Conservation (phyloP, 2,888 invertebrate genomes). For the Drosophila meridiana region DNA sequence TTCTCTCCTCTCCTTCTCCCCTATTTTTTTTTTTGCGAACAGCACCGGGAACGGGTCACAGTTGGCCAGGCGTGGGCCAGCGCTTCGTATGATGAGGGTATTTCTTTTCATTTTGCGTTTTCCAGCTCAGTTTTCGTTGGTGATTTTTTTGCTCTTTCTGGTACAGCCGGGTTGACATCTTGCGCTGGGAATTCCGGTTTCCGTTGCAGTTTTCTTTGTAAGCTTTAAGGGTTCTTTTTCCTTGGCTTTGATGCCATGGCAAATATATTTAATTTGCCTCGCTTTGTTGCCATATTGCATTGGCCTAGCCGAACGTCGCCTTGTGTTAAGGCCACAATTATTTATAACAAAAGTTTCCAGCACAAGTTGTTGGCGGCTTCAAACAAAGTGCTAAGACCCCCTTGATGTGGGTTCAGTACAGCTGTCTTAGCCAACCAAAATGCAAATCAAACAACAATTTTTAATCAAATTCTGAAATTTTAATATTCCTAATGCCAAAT, state of each 20-base stretch:
- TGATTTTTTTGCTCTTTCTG: constrained; percentile 44
- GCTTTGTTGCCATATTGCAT: constrained; percentile 57
- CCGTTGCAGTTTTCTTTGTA: constrained; percentile 77
- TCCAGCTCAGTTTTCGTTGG: constrained; percentile 17
- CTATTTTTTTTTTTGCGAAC: constrained; percentile 5
- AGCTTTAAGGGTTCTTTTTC: constrained; percentile 49
- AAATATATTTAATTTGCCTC: constrained; percentile 37
- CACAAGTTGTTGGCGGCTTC: constrained; percentile 9
- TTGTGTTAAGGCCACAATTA: constrained; percentile 37
- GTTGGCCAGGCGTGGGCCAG: constrained; percentile 56
- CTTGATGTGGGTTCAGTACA: constrained; percentile 32
- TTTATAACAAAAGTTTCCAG: constrained; percentile 48
- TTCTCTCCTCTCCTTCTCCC: not conserved
- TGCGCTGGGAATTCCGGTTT: constrained; percentile 78
- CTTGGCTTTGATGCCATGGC: constrained; percentile 50
- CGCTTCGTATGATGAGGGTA: constrained; percentile 70
- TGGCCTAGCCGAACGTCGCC: constrained; percentile 23
- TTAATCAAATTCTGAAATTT: constrained; percentile 9
- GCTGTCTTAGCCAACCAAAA: not conserved
- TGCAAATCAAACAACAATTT: constrained; percentile 2
- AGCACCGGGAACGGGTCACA: constrained; percentile 62
- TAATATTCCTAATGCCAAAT: constrained; percentile 9
- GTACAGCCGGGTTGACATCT: constrained; percentile 70
- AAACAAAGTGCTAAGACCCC: constrained; percentile 31
- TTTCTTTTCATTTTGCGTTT: constrained; percentile 18